These are phyloP conservation scores for Alethe diademata DNA, from an alignment of 2,113 vertebrate genomes.

Conservation along the genomic window DNA sequence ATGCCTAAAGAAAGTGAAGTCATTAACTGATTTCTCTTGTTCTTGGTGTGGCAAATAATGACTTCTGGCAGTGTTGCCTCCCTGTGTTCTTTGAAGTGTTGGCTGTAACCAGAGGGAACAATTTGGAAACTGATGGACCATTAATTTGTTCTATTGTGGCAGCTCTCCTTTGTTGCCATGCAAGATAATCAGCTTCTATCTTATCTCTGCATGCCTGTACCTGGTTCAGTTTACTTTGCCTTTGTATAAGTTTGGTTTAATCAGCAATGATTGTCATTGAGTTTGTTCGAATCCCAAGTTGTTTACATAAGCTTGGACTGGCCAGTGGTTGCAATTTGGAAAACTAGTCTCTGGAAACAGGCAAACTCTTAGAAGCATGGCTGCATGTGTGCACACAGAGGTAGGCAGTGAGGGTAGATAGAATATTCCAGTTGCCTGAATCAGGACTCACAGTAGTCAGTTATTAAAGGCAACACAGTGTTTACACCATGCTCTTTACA, in stretches of 20 bases:
- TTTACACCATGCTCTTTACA: neutral
- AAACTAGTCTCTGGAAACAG: neutral
- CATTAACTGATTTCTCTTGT: neutral
- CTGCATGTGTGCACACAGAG: neutral
- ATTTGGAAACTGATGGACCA: neutral
- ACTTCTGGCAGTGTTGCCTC: neutral
- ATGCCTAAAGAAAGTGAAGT: neutral
- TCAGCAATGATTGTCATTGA: constrained; percentile 8
- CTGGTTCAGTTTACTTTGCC: constrained; percentile 42
- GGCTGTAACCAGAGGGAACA: neutral
- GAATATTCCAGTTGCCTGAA: neutral
- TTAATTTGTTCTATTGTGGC: neutral
- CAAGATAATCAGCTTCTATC: constrained; percentile 25
- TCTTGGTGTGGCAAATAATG: neutral
- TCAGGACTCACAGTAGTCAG: neutral
- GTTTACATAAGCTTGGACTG: constrained; percentile 13
- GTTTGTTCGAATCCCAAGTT: neutral
- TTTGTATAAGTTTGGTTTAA: constrained; percentile 32
- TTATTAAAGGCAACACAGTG: neutral
- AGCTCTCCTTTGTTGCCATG: neutral
- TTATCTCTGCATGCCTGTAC: constrained; percentile 23
- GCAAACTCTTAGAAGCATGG: neutral
- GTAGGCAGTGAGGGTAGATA: neutral
- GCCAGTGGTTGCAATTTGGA: neutral
- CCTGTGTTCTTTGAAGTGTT: neutral